These are phyloP conservation scores for Agrotis clavis DNA, from an alignment of 2,888 invertebrate genomes.

Conservation along the genomic window DNA sequence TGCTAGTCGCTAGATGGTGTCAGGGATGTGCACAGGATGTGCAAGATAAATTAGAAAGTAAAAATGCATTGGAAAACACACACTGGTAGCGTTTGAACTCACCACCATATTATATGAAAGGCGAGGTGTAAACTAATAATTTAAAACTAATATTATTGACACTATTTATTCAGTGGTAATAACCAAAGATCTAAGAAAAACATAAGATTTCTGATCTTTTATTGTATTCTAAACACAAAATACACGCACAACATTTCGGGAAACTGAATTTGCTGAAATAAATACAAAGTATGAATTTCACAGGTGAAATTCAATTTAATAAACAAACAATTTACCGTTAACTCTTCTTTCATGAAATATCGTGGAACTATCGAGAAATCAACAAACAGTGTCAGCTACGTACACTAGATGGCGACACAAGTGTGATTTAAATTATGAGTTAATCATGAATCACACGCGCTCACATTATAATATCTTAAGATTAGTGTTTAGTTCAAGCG, in stretches of 20 bases:
- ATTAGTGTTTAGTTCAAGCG: too few species aligned
- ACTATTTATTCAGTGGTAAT: neutral
- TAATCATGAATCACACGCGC: neutral
- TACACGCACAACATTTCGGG: neutral
- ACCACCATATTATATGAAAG: too few species aligned
- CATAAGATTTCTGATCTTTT: neutral
- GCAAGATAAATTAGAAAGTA: too few species aligned
- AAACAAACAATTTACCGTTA: neutral
- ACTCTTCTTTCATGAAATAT: constrained; percentile 13
- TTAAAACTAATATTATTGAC: too few species aligned
- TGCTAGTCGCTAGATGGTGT: too few species aligned
- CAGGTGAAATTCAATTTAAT: neutral
- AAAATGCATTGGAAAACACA: too few species aligned
- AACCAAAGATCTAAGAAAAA: neutral
- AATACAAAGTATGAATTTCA: neutral
- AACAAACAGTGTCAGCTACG: constrained; percentile 30
- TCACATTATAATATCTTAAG: too few species aligned
- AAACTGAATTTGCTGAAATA: neutral
- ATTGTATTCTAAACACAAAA: neutral
- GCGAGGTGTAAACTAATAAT: too few species aligned
- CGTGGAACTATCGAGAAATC: constrained; percentile 40
- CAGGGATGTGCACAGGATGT: too few species aligned
- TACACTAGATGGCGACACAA: constrained; percentile 64
- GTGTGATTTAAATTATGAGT: constrained; percentile 7
- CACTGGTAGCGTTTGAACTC: too few species aligned